phyloP scores from a whole-genome alignment of 1,140 invertebrate species.

The Samia ricini region DNA sequence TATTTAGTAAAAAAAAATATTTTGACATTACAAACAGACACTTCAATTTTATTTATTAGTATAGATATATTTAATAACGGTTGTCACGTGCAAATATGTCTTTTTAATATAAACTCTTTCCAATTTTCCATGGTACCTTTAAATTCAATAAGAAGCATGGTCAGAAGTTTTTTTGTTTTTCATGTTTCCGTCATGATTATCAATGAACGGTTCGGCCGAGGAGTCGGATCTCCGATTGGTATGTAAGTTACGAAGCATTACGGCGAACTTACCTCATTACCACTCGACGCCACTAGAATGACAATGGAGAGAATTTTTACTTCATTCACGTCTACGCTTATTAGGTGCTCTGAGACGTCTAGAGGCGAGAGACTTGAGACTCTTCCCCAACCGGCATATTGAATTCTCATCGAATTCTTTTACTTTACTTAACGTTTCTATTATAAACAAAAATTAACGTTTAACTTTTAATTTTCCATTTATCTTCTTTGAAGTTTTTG shows the following conservation, averaged over 20 bases:
- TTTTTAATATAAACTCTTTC: too few relatives aligned
- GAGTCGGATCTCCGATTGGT: constrained; percentile 55
- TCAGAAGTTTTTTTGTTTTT: constrained; percentile 64
- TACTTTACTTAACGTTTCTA: constrained; percentile 1
- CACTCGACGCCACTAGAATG: constrained; percentile 58
- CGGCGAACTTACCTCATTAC: constrained; percentile 75
- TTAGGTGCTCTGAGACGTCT: constrained; percentile 52
- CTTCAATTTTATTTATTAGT: too few relatives aligned
- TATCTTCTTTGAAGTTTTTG: too few relatives aligned
- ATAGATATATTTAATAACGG: too few relatives aligned
- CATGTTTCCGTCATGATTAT: constrained; percentile 66
- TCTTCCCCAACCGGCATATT: constrained; percentile 36
- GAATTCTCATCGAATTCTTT: constrained; percentile 30
- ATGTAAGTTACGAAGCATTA: constrained; percentile 71
- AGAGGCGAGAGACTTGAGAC: constrained; percentile 34
- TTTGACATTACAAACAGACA: too few relatives aligned
- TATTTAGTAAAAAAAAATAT: too few relatives aligned
- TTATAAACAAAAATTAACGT: background rate
- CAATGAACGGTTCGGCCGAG: constrained; percentile 33
- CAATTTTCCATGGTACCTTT: constrained; percentile 14
- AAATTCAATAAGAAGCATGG: constrained; percentile 43
- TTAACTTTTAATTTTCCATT: background rate
- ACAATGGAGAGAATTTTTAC: constrained; percentile 72
- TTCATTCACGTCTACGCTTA: constrained; percentile 60
- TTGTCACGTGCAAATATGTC: too few relatives aligned